A percentile compares a stretch with the other conserved stretches of the same genome.
These are phyloP conservation scores for Penaeus japonicus DNA, from an alignment of 1,140 invertebrate species.

Conservation along the genomic window DNA sequence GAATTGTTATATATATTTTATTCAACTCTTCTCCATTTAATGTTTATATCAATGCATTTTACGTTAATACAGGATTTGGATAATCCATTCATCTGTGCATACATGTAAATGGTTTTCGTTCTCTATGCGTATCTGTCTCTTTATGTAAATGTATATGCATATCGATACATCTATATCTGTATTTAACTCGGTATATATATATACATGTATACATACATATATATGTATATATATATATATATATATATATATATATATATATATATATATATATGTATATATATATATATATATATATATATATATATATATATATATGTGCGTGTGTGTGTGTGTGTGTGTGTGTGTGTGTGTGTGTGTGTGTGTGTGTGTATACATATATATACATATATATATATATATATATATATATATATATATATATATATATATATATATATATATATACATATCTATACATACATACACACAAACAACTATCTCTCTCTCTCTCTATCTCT, in stretches of 20 bases:
- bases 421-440: neutral
- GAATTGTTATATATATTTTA: neutral
- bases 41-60: too few species aligned
- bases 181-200: neutral
- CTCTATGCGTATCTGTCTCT: neutral
- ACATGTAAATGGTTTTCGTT: neutral
- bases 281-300: too few species aligned
- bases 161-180: neutral
- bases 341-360: too few species aligned
- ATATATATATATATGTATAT: too few species aligned
- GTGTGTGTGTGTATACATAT: too few species aligned
- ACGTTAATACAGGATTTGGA: neutral
- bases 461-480: neutral
- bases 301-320: too few species aligned
- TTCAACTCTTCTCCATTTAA: too few species aligned
- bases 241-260: too few species aligned
- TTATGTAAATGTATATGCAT: neutral
- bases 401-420: neutral
- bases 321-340: too few species aligned
- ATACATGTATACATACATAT: neutral
- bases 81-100: too few species aligned
- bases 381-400: too few species aligned
- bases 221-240: too few species aligned
- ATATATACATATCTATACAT: neutral
- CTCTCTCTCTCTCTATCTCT: neutral